These are phyloP conservation scores for Chaetogeoica ovagalla DNA, from an alignment of 2,888 invertebrate species.

Conservation along the genomic window DNA sequence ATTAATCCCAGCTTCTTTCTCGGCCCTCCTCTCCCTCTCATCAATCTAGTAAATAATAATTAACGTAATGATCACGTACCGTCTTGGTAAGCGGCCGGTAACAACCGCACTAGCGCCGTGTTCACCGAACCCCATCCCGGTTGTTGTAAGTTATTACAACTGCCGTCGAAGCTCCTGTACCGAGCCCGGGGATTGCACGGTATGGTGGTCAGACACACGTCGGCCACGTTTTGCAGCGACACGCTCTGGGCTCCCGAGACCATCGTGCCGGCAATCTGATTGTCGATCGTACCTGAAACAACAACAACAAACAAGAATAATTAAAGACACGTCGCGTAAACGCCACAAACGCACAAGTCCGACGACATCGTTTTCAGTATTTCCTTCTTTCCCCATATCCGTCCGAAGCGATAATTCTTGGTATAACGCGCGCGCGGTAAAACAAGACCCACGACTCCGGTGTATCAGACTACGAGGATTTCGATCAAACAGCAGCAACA, in stretches of 20 bases:
- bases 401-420: too few relatives aligned
- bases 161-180: slow-evolving; percentile 84
- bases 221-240: slow-evolving; percentile 55
- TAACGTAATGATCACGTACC: slow-evolving; percentile 42
- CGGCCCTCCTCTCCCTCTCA: too few relatives aligned
- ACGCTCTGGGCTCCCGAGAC: slow-evolving; percentile 58
- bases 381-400: too few relatives aligned
- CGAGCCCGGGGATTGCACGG: slow-evolving; percentile 60
- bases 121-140: slow-evolving; percentile 82
- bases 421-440: too few relatives aligned
- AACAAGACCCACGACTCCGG: too few relatives aligned
- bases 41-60: too few relatives aligned
- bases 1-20: too few relatives aligned
- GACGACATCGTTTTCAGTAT: too few relatives aligned
- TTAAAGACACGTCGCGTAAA: too few relatives aligned
- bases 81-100: slow-evolving; percentile 56
- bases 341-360: too few relatives aligned
- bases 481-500: too few relatives aligned
- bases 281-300: slow-evolving; percentile 23
- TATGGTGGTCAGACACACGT: slow-evolving; percentile 62
- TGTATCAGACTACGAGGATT: too few relatives aligned
- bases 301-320: background rate
- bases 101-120: slow-evolving; percentile 62
- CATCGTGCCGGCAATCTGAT: slow-evolving; percentile 27
- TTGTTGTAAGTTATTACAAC: slow-evolving; percentile 87